These are phyloP conservation scores for Latheticus oryzae DNA, from an alignment of 2,888 invertebrate species.

Conservation along the genomic window DNA sequence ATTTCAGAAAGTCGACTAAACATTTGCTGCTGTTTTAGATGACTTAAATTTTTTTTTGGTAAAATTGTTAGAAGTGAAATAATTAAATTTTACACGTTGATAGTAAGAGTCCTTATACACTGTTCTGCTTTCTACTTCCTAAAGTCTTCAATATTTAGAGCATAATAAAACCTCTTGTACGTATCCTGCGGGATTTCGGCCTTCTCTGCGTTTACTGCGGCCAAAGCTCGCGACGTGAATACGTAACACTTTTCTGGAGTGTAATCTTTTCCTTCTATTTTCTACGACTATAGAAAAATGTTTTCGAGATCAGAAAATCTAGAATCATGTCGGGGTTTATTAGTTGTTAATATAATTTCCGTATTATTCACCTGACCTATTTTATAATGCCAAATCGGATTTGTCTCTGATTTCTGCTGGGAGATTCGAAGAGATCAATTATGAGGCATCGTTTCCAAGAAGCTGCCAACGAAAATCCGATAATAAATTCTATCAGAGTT, in stretches of 20 bases:
- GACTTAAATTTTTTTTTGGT: conserved; percentile 7
- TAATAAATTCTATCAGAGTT: conserved; percentile 29
- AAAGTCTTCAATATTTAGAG: conserved; percentile 56
- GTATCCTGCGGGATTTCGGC: conserved; percentile 52
- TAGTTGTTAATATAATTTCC: conserved; percentile 42
- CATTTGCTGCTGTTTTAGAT: too few relatives aligned
- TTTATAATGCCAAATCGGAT: conserved; percentile 42
- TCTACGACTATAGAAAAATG: too few relatives aligned
- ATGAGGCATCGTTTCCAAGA: conserved; percentile 15
- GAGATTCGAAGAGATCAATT: conserved; percentile 30
- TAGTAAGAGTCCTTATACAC: conserved; percentile 12
- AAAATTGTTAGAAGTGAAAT: conserved; percentile 6
- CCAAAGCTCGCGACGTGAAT: conserved; percentile 52
- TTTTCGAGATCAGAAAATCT: conserved; percentile 17
- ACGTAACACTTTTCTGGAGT: conserved; percentile 35
- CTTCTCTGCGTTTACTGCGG: conserved; percentile 51
- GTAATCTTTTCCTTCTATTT: conserved; percentile 20
- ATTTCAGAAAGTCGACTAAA: too few relatives aligned
- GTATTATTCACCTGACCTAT: conserved; percentile 40
- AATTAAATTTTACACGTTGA: conserved; percentile 40
- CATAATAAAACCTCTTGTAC: conserved; percentile 54
- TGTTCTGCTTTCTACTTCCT: conserved; percentile 12
- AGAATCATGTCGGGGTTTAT: conserved; percentile 31
- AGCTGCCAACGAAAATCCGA: conserved; percentile 20
- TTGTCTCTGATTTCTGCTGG: conserved; percentile 29